Evolutionary conservation across 2,888 invertebrate genomes (phyloP), one percentile per base, ranked within the genome.

Genomic region (Trachelus troglodyta): DNA sequence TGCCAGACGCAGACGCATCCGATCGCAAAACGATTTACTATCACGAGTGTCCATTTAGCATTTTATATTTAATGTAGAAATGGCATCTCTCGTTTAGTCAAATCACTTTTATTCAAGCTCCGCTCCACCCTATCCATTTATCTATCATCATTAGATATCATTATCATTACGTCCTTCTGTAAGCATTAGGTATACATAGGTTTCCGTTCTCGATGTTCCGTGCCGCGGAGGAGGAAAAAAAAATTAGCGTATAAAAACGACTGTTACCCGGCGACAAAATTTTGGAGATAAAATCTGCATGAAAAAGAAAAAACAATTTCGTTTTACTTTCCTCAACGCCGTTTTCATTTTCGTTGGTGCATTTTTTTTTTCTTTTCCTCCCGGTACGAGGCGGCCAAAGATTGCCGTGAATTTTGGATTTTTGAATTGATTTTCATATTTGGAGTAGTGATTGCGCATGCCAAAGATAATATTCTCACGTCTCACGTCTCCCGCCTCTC

Each of bases 371-470:
- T 33, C 33, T 1, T 71, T 71, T 23, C 71, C 71, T 71, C 71
- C 71, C 15, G 31, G 31, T 31, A 71, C 34, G 23, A 71, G 34
- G 31, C 71, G 71, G 71, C 33, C 31, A 33, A 4, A 12, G 23
- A 33, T 71, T 31, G 71, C 85, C 84, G 87, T 89, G 89, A 88
- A 91, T 88, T 90, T 89, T 89, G 74, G 89, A 89, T 88, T 90
- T 89, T 89, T 90, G 90, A 91, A 90, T 89, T 89, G 89, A 56
- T 23, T 86, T 89, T 90, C 86, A 90, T 90, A 90, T 90, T 91
- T 91, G 89, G 89, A 91, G 91, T 91, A 91, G 91, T 91, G 91
- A 89, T 91, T 91, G 91, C 88, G 91, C 91, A 91, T 91, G 91
- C 89, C 87, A 89, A 88, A 84, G 81, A 90, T 89, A 91, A 91